A percentile compares a stretch with the other conserved stretches of the same genome.
Conservation (phyloP, 2,113 vertebrate species). For the Entomyzon cyanotis region DNA sequence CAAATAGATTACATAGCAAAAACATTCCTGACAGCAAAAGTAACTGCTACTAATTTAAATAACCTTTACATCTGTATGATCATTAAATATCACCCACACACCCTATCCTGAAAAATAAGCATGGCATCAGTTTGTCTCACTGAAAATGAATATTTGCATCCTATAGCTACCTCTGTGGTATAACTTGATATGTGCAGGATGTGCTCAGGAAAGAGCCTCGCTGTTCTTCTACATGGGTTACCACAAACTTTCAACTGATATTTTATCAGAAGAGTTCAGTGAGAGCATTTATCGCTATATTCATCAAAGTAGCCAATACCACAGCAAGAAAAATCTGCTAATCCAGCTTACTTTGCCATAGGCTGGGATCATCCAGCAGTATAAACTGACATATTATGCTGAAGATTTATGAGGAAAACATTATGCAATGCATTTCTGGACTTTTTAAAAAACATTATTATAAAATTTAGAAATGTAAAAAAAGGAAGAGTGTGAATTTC, state of each 20-base stretch:
- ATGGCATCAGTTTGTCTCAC: not conserved
- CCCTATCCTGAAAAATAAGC: not conserved
- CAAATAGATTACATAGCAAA: not conserved
- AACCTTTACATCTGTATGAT: not conserved
- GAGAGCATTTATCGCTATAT: not conserved
- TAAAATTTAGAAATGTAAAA: not conserved
- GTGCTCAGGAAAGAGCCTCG: not conserved
- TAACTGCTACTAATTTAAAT: not conserved
- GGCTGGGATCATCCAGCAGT: not conserved
- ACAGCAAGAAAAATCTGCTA: not conserved
- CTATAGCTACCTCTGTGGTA: not conserved
- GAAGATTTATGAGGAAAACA: not conserved
- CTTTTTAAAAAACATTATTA: not conserved
- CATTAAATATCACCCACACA: not conserved
- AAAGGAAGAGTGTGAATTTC: not conserved
- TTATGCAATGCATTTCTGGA: not conserved
- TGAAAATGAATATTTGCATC: not conserved
- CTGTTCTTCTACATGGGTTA: not conserved
- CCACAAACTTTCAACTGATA: not conserved
- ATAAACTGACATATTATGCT: not conserved
- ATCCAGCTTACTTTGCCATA: not conserved
- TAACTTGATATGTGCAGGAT: not conserved
- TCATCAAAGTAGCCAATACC: not conserved
- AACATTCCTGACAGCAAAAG: not conserved
- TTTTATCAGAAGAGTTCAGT: not conserved